Percentiles rank a stretch among this genome's conserved stretches.
Conservation (phyloP, 2,797 vertebrate species). For the Falco novaeseelandiae region DNA sequence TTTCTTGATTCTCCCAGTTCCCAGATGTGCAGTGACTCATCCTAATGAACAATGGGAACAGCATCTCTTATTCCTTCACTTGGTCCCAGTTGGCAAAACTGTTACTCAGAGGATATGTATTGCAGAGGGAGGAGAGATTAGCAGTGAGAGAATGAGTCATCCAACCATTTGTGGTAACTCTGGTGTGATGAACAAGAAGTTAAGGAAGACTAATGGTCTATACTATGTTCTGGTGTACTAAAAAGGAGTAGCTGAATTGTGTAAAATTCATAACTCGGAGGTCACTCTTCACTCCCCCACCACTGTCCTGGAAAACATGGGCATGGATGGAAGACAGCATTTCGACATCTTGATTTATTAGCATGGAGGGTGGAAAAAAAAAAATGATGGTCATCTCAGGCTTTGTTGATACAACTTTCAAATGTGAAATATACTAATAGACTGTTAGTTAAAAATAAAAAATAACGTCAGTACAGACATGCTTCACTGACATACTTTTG, state of each 20-base stretch:
- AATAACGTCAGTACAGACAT: too few relatives aligned
- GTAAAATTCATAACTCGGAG: background rate
- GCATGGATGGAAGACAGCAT: background rate
- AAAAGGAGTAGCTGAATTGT: background rate
- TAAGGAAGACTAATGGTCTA: background rate
- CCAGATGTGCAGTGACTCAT: conserved; percentile 74
- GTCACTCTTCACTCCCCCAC: background rate
- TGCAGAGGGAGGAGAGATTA: conserved; percentile 26
- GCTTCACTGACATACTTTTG: background rate
- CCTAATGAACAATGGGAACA: conserved; percentile 65
- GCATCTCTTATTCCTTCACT: conserved; percentile 60
- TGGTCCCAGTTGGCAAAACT: conserved; percentile 30
- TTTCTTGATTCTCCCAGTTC: conserved; percentile 52
- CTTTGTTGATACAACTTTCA: background rate
- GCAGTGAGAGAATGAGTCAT: conserved; percentile 44
- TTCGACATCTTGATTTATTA: background rate
- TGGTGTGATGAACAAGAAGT: background rate
- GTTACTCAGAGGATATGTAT: conserved; percentile 54
- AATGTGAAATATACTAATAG: background rate
- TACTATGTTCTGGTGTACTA: background rate
- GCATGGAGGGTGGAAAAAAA: background rate
- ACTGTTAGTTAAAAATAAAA: background rate
- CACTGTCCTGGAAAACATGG: background rate
- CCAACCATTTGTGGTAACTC: background rate
- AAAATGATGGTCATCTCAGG: background rate